Base-by-base conservation (phyloP, 92 coral and sea anemone genomes). In the Umimayanthus kanabou region DNA sequence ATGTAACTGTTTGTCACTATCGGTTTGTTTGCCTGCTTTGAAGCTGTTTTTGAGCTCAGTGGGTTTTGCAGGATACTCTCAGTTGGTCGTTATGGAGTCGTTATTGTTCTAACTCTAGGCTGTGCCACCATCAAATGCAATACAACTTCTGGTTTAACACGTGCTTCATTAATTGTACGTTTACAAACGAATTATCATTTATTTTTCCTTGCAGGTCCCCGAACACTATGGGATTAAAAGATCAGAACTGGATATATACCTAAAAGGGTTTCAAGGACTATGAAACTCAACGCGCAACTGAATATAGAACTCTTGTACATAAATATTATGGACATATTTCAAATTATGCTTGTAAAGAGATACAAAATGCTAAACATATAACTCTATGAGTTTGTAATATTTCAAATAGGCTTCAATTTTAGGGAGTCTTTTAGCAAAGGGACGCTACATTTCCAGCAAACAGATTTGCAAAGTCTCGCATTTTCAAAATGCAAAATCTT, bases 211-310 rank as follows among this genome's bases (percentile, higher is more conserved):
- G 72, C 96, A 95, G 98, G 94, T 90, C 39, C 91, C 92, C 2
- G 98, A 93, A 42, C 98, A 96, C 75, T 96, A 96, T 77, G 99
- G 99, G 25, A 96, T 96, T 49, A 96, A 92, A 85, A 93, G 92
- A 80, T 90, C 98, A 16, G 99, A 96, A 69, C 88, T 96, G 47
- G 99, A 96, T 71, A 94, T 96, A 43, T 96, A 96, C 69, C 90
- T 96, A 55, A 89, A 92, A 55, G 99, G 99, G 4, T 96, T 90
- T 82, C 98, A 94, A 77, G 98, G 90, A 55, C 30, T 73, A 79
- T 84, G 82, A 84, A 85, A 79, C 85, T 74, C 81, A 82, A 82
- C 77, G 8, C 26, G 14, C n/a, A 85, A 11, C 82, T 33, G 73
- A 85, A 85, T 26, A 55, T 77, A 72, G 72, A 55, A 72, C 22